Conservation (phyloP, 2,888 invertebrate genomes). For the Chymomyza procnemis region DNA sequence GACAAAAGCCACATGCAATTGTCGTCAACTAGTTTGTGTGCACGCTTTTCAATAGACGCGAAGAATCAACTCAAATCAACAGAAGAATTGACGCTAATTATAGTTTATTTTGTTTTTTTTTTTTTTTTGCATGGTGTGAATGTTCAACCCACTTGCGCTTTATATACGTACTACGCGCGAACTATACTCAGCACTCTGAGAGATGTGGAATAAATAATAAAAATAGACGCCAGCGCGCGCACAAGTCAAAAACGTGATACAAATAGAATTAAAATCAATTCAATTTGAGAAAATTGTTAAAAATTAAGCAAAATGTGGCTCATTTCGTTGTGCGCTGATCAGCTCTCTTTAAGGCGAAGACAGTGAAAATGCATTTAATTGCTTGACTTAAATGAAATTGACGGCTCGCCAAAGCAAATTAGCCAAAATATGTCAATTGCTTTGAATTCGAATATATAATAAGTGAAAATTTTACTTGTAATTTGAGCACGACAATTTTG, state of each 20-base stretch:
- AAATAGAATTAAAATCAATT: not conserved
- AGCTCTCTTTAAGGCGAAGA: not conserved
- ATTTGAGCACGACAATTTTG: not conserved
- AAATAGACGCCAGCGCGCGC: not conserved
- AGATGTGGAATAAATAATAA: not conserved
- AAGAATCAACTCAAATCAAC: not conserved
- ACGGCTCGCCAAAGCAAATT: constrained; percentile 3
- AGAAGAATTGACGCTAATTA: not conserved
- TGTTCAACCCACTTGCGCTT: too few relatives aligned
- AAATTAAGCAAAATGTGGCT: not conserved
- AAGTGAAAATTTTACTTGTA: not conserved
- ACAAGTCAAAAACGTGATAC: constrained; percentile 2
- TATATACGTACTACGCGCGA: too few relatives aligned
- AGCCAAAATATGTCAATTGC: not conserved
- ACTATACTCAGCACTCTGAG: not conserved
- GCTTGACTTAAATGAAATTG: not conserved
- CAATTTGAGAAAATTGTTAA: not conserved
- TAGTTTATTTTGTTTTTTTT: too few relatives aligned
- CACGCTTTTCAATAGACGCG: not conserved
- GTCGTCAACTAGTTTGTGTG: not conserved
- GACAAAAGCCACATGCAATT: not conserved
- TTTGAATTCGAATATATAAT: not conserved
- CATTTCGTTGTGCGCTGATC: not conserved
- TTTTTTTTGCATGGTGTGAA: not conserved
- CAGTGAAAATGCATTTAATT: not conserved